phyloP scores from a whole-genome alignment of 2,797 vertebrate genomes.

The Aeoliscus strigatus region DNA sequence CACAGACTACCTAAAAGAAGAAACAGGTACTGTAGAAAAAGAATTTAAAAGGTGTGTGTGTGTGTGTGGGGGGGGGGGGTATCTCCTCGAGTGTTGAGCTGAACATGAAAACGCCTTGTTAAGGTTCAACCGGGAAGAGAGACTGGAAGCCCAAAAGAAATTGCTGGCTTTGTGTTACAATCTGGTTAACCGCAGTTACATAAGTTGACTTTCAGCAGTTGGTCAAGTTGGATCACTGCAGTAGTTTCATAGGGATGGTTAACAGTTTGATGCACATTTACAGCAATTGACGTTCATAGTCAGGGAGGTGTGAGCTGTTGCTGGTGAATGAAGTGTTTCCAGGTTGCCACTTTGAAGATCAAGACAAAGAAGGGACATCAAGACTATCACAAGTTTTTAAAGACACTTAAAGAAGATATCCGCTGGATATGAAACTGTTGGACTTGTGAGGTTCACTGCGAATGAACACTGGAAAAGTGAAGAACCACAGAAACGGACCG shows the following conservation, averaged over 20 bases:
- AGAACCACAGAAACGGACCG: conserved; percentile 55
- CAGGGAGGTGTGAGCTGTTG: conserved; percentile 63
- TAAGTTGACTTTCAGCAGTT: conserved; percentile 1
- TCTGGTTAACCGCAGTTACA: conserved; percentile 36
- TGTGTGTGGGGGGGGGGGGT: too few species aligned
- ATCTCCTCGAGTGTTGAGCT: conserved; percentile 56
- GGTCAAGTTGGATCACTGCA: conserved; percentile 1
- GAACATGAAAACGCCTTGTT: conserved; percentile 61
- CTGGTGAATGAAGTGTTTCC: conserved; percentile 72
- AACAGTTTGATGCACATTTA: conserved; percentile 51
- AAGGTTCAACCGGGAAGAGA: conserved; percentile 77
- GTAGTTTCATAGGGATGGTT: conserved; percentile 24
- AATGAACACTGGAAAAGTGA: conserved; percentile 58
- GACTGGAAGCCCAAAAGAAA: conserved; percentile 93
- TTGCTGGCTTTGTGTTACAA: conserved; percentile 83
- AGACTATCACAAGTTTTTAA: conserved; percentile 50
- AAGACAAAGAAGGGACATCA: conserved; percentile 66
- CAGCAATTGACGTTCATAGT: conserved; percentile 68
- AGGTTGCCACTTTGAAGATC: conserved; percentile 70
- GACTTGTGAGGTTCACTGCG: conserved; percentile 55
- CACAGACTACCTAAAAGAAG: conserved; percentile 71
- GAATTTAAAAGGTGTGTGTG: conserved; percentile 37
- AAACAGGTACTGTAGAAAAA: conserved; percentile 87
- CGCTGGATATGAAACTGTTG: conserved; percentile 55
- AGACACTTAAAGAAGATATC: conserved; percentile 52